A percentile compares a stretch with the other conserved stretches of the same genome.
phyloP scores from a whole-genome alignment of 1,140 invertebrate genomes.

The Leptinotarsa lineolata region DNA sequence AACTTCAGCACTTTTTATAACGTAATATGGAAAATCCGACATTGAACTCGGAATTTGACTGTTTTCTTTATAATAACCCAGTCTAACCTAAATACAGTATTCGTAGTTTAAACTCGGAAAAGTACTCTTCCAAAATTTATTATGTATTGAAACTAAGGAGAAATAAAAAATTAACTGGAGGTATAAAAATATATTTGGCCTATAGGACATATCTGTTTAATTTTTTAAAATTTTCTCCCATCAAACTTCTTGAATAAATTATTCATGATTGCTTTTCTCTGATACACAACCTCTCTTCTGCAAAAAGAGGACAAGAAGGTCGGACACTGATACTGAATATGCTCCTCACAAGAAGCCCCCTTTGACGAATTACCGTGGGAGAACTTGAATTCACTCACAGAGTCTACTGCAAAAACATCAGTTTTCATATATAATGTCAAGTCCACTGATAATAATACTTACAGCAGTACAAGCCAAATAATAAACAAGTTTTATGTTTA shows the following conservation, averaged over 20 bases:
- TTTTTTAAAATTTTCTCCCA: background rate
- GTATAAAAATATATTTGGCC: no score
- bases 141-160: no score
- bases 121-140: no score
- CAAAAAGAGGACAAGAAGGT: constrained; percentile 62
- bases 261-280: constrained; percentile 65
- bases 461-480: constrained; percentile 64
- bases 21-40: no score
- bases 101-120: no score
- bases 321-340: constrained; percentile 68
- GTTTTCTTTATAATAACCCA: no score
- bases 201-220: no score
- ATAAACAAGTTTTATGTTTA: constrained; percentile 67
- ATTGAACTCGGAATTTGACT: no score
- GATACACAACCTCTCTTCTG: constrained; percentile 63
- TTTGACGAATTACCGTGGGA: constrained; percentile 47
- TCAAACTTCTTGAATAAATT: constrained; percentile 63
- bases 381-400: constrained; percentile 65
- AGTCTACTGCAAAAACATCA: constrained; percentile 60
- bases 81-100: no score
- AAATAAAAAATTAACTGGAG: no score
- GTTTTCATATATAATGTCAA: constrained; percentile 24
- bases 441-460: constrained; percentile 51
- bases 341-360: constrained; percentile 64
- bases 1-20: no score